Base-by-base conservation (phyloP, 2,888 invertebrate species). In the Selenia dentaria region DNA sequence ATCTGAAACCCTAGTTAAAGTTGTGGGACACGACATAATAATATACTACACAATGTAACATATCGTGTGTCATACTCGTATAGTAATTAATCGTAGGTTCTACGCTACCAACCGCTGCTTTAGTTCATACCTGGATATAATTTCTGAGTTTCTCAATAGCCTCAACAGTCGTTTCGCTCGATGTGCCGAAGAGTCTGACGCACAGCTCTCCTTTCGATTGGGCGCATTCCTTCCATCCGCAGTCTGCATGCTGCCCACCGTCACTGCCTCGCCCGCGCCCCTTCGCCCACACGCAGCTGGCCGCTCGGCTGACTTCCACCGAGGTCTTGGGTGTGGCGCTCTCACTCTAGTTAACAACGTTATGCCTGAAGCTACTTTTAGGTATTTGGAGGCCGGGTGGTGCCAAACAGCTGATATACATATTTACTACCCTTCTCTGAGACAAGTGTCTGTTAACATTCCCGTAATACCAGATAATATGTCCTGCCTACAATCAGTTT, bases 261-360 rank as follows among this genome's bases (percentile, higher is more conserved):
- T 46, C 31, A 18, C 54, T 18, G 26, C 44, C 29, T 22, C 54
- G 9, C 46, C 52, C 28, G 41, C 59, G 0, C 20, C 42, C 13
- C 3, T 34, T 41, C 16, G 40, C n/a, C 18, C 45, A 52, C 12
- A 55, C 43, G 20, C 39, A 35, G 47, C 69, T 68, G 25, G 51
- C 18, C 43, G 67, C 20, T 22, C 63, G 50, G 48, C 67, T 52
- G 68, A 71, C 58, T 51, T 68, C 61, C 67, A 59, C 52, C 24
- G 70, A 59, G 31, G 51, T 38, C 54, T 72, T 72, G 6, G 65
- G 54, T 46, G 59, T 44, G 24, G 60, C 54, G 68, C 70, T 71
- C 64, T 64, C 84, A 84, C 87, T 88, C 86, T 88, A 86, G 83
- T 74, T 54, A 67, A 72, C 68, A 85, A 79, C 51, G 54, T 40